A percentile compares a stretch with the other conserved stretches of the same genome.
phyloP scores from a whole-genome alignment of 2,797 vertebrate genomes.

The Columba guinea region DNA sequence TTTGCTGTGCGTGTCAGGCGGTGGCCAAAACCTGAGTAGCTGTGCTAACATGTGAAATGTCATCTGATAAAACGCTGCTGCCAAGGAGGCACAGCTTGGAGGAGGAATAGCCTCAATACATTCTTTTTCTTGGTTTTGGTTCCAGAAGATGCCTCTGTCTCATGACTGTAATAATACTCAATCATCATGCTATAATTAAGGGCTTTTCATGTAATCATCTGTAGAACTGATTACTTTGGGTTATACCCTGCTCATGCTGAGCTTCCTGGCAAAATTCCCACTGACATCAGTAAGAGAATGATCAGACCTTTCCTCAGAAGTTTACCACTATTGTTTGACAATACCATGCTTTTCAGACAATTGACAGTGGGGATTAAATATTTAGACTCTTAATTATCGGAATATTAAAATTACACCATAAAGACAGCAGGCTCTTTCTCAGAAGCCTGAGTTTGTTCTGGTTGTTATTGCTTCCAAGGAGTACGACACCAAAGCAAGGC shows the following conservation, averaged over 20 bases:
- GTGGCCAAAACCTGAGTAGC: background rate
- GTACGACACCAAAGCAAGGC: background rate
- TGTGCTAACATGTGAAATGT: constrained; percentile 27
- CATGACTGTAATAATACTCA: constrained; percentile 51
- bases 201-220: constrained; percentile 56
- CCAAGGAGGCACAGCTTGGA: background rate
- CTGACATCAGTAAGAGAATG: background rate
- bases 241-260: constrained; percentile 31
- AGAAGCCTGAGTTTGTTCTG: background rate
- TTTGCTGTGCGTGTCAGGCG: background rate
- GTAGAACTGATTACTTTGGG: constrained; percentile 55
- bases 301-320: background rate
- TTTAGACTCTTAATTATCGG: constrained; percentile 24
- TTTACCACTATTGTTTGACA: background rate
- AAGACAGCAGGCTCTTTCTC: background rate
- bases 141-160: constrained; percentile 50
- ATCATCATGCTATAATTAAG: constrained; percentile 62
- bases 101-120: background rate
- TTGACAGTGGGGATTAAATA: background rate
- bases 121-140: constrained; percentile 26
- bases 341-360: background rate
- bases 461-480: background rate
- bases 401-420: background rate
- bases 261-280: constrained; percentile 45
- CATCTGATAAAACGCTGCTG: background rate